phyloP scores from a whole-genome alignment of 2,113 vertebrate genomes.

The Gymnogyps californianus region DNA sequence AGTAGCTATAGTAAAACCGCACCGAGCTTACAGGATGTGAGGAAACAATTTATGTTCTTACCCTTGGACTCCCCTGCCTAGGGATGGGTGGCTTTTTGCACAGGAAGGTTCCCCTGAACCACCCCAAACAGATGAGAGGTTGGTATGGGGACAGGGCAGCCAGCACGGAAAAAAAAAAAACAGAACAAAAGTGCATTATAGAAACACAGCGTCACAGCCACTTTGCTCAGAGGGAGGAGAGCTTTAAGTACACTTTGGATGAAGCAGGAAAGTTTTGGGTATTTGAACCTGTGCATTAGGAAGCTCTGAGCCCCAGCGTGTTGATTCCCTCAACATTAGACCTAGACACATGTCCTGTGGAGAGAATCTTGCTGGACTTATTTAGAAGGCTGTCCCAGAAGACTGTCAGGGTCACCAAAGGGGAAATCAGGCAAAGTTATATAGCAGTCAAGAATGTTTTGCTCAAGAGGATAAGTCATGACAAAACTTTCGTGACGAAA shows the following conservation, averaged over 20 bases:
- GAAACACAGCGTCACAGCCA: accelerated
- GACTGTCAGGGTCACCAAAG: not conserved
- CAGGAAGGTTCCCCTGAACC: not conserved
- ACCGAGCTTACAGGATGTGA: not conserved
- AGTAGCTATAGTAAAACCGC: not conserved
- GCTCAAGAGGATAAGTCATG: not conserved
- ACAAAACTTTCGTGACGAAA: not conserved
- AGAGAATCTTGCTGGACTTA: not conserved
- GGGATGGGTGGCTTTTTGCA: not conserved
- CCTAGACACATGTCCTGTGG: not conserved
- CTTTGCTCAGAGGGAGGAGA: not conserved
- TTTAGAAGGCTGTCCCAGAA: not conserved
- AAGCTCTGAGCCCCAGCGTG: not conserved
- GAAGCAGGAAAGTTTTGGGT: not conserved
- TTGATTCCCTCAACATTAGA: not conserved
- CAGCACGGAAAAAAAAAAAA: not conserved
- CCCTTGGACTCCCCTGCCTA: not conserved
- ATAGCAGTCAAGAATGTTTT: not conserved
- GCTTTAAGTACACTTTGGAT: not conserved
- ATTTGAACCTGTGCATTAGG: accelerated
- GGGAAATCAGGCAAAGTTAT: not conserved
- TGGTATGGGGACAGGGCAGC: not conserved
- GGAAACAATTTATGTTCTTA: not conserved
- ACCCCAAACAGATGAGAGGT: not conserved
- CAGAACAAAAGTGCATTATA: not conserved